Conservation (phyloP, 2,888 invertebrate species). For the Smittia aterrima region DNA sequence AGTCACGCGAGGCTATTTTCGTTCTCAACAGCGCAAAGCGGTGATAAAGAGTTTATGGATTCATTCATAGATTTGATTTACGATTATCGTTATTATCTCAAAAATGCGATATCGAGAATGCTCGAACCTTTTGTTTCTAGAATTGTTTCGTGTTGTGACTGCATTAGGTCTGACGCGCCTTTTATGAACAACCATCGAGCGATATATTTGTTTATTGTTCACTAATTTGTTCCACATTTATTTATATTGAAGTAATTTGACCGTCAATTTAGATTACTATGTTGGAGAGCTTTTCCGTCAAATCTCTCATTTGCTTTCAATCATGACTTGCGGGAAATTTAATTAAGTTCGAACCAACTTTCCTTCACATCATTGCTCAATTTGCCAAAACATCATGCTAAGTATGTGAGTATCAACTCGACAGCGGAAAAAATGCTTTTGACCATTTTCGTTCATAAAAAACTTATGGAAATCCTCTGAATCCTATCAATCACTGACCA, state of each 20-base stretch:
- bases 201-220: background rate
- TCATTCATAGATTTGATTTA: background rate
- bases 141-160: background rate
- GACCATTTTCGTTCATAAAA: background rate
- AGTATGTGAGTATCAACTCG: no score
- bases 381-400: slow-evolving; percentile 18
- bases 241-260: background rate
- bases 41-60: slow-evolving; percentile 3
- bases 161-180: background rate
- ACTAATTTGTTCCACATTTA: no score
- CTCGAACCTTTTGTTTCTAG: background rate
- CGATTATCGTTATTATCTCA: background rate
- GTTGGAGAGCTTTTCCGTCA: background rate
- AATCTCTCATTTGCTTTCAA: background rate
- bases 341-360: background rate
- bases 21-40: background rate
- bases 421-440: background rate
- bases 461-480: background rate
- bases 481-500: background rate
- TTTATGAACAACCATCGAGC: background rate
- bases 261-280: background rate
- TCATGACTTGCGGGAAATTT: background rate
- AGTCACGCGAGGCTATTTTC: slow-evolving; percentile 9
- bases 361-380: slow-evolving; percentile 8
- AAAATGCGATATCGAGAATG: background rate